These are phyloP conservation scores for Pygmarrhopalites habei DNA, from an alignment of 1,140 invertebrate genomes.

Conservation along the genomic window DNA sequence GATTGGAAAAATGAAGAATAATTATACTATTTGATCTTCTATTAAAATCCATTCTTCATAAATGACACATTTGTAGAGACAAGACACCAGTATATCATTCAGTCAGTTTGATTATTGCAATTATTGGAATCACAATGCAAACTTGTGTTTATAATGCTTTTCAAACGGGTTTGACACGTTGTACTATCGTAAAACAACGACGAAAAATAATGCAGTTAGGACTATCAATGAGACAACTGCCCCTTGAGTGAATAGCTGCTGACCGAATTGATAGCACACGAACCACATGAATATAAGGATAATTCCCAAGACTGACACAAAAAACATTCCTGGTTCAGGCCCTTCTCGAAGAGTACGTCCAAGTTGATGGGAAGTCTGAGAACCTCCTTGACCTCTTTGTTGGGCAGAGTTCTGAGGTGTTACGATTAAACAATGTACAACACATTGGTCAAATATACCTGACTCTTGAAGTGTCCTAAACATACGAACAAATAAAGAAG, in stretches of 20 bases:
- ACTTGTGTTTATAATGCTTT: no score
- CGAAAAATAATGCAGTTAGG: constrained; percentile 35
- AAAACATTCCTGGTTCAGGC: constrained; percentile 37
- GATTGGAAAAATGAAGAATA: no score
- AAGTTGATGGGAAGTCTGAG: not conserved
- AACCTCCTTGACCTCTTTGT: not conserved
- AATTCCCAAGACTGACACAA: constrained; percentile 34
- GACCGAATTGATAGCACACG: constrained; percentile 37
- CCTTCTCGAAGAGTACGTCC: constrained; percentile 8
- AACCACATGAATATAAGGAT: constrained; percentile 38
- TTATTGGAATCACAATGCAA: no score
- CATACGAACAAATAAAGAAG: no score
- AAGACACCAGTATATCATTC: no score
- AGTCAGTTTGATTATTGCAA: no score
- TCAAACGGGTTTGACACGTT: no score
- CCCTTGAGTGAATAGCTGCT: constrained; percentile 38
- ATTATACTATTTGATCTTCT: no score
- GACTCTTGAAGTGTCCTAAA: constrained; percentile 66
- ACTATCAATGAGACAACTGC: constrained; percentile 34
- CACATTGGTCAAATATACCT: constrained; percentile 76
- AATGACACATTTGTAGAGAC: no score
- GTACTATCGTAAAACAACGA: not conserved
- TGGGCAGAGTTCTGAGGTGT: constrained; percentile 6
- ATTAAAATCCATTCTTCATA: no score
- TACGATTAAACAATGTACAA: constrained; percentile 73